Evolutionary conservation across 2,888 invertebrate genomes (phyloP).

Genomic region (Drosophila algonquin): DNA sequence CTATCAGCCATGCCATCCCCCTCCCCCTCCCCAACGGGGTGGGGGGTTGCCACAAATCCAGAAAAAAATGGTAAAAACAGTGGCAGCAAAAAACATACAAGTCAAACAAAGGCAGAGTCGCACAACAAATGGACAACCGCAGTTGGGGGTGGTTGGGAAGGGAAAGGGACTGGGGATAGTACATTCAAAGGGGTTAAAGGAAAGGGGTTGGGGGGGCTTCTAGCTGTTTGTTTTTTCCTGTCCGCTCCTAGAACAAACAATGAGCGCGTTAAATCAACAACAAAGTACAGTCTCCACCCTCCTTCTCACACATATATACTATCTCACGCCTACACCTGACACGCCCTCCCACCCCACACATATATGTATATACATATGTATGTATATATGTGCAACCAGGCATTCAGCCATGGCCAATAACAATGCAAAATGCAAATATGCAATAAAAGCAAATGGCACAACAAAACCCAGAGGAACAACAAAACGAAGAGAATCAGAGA

Average conservation of each 20-base stretch:
- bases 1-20: background rate
- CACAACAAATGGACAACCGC: slow-evolving; percentile 43
- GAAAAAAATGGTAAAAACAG: slow-evolving; percentile 21
- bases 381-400: too few relatives aligned
- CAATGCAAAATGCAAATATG: slow-evolving; percentile 76
- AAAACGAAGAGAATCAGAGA: slow-evolving; percentile 12
- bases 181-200: background rate
- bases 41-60: background rate
- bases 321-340: slow-evolving; percentile 37
- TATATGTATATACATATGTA: too few relatives aligned
- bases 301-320: slow-evolving; percentile 14
- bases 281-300: slow-evolving; percentile 32
- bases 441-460: slow-evolving; percentile 67
- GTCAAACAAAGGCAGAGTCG: slow-evolving; percentile 46
- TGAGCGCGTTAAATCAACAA: slow-evolving; percentile 58
- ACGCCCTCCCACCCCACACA: slow-evolving; percentile 38
- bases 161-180: slow-evolving; percentile 1
- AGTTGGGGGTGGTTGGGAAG: background rate
- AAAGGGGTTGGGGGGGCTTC: background rate
- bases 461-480: slow-evolving; percentile 22
- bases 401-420: slow-evolving; percentile 60
- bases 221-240: slow-evolving; percentile 3
- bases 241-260: slow-evolving; percentile 36
- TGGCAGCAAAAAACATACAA: slow-evolving; percentile 34
- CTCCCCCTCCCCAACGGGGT: too few relatives aligned